phyloP scores from a whole-genome alignment of 2,113 vertebrate species.

The Mustela nigripes region DNA sequence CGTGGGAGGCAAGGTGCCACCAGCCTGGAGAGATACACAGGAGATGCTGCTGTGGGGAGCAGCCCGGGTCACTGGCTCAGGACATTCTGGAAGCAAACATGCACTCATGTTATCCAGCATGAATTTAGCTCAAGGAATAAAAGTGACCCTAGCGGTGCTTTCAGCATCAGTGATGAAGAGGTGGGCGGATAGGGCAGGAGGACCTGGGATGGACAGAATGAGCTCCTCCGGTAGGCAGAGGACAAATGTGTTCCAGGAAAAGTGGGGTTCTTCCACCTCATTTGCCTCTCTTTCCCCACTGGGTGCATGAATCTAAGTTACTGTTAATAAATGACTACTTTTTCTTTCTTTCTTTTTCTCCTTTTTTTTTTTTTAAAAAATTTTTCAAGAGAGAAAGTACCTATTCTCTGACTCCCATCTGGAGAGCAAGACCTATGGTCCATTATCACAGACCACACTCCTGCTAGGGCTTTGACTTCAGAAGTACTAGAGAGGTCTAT shows the following conservation, averaged over 20 bases:
- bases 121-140: background rate
- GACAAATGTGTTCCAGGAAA: background rate
- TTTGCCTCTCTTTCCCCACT: background rate
- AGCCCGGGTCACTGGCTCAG: fast-evolving
- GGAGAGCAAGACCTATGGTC: no score
- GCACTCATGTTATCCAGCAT: fast-evolving
- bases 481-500: no score
- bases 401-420: background rate
- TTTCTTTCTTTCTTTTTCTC: background rate
- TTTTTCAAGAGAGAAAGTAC: background rate
- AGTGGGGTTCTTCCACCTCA: fast-evolving
- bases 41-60: background rate
- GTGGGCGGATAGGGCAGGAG: background rate
- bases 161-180: background rate
- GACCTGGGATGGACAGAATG: background rate
- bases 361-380: background rate
- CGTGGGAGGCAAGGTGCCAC: fast-evolving
- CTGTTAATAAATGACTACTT: background rate
- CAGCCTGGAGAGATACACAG: fast-evolving
- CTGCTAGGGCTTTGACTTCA: no score
- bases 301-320: background rate
- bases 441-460: no score
- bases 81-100: background rate
- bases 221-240: background rate
- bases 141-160: background rate